A percentile compares a stretch with the other conserved stretches of the same genome.
These are phyloP conservation scores for Argyresthia goedartella DNA, from an alignment of 2,888 invertebrate genomes.

Conservation along the genomic window DNA sequence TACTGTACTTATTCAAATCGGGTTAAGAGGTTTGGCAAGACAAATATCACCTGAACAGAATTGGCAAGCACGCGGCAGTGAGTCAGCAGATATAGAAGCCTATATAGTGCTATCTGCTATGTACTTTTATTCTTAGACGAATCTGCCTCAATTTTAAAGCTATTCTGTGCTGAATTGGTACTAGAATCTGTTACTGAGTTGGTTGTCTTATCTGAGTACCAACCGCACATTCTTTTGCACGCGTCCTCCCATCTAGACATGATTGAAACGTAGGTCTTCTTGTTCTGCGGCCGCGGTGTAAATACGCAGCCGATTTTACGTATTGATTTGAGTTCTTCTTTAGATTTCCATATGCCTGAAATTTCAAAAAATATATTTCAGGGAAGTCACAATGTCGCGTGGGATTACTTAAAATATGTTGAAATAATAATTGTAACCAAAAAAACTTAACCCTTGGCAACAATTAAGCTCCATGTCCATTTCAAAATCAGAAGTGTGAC, in stretches of 20 bases:
- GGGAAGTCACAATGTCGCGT: too few species aligned
- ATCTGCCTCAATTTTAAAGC: constrained; percentile 26
- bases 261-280: constrained; percentile 35
- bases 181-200: constrained; percentile 26
- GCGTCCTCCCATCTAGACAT: constrained; percentile 72
- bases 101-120: constrained; percentile 39
- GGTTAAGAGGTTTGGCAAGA: constrained; percentile 13
- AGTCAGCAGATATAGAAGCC: constrained; percentile 42
- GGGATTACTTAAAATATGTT: too few species aligned
- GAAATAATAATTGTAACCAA: too few species aligned
- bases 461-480: too few species aligned
- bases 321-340: constrained; percentile 73
- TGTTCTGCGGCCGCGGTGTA: constrained; percentile 48
- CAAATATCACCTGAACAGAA: constrained; percentile 40
- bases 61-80: constrained; percentile 28
- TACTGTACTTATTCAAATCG: too few species aligned
- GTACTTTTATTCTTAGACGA: constrained; percentile 23
- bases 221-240: constrained; percentile 66
- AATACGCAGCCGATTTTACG: constrained; percentile 75
- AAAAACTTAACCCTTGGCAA: too few species aligned
- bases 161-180: constrained; percentile 26
- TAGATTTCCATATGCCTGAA: constrained; percentile 80
- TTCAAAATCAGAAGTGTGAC: too few species aligned
- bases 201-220: constrained; percentile 45
- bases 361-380: constrained; percentile 8